These are phyloP conservation scores for Dichetophora obliterata DNA, from an alignment of 2,888 invertebrate genomes.

Conservation along the genomic window DNA sequence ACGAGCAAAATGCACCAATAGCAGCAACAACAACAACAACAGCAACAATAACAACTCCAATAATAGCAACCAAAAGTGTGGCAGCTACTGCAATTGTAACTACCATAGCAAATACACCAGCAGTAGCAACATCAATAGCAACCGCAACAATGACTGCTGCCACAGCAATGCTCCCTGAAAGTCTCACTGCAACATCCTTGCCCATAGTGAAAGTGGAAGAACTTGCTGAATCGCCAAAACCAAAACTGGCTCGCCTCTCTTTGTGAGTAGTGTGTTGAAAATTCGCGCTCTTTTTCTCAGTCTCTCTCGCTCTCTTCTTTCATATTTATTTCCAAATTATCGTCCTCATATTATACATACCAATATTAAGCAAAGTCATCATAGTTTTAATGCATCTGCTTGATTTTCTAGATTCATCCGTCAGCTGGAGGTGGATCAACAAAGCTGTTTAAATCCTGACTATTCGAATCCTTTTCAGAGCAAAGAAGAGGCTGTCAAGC, in stretches of 20 bases:
- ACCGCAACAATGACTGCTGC: slow-evolving; percentile 14
- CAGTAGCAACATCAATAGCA: slow-evolving; percentile 29
- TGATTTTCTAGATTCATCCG: slow-evolving; percentile 76
- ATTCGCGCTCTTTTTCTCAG: slow-evolving; percentile 50
- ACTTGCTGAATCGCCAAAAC: slow-evolving; percentile 64
- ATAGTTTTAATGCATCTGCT: not conserved
- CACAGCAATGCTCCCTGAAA: slow-evolving; percentile 43
- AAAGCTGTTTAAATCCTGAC: slow-evolving; percentile 81
- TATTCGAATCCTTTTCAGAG: slow-evolving; percentile 79
- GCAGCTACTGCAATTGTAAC: slow-evolving; percentile 29
- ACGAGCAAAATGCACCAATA: slow-evolving; percentile 45
- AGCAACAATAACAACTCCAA: slow-evolving; percentile 39
- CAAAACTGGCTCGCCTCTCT: slow-evolving; percentile 69
- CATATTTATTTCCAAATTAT: slow-evolving; percentile 3
- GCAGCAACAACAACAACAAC: slow-evolving; percentile 38
- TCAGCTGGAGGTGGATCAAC: slow-evolving; percentile 81
- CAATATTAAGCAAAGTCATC: slow-evolving; percentile 39
- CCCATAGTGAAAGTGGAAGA: slow-evolving; percentile 61
- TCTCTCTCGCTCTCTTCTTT: slow-evolving; percentile 35
- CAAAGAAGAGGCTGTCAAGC: slow-evolving; percentile 81
- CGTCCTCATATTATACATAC: slow-evolving; percentile 48
- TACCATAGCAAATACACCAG: slow-evolving; percentile 48
- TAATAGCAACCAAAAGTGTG: slow-evolving; percentile 43
- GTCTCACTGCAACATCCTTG: slow-evolving; percentile 34
- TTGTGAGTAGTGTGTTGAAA: slow-evolving; percentile 71